phyloP scores from a whole-genome alignment of 2,113 vertebrate genomes.

The Leptobrachium leishanense region DNA sequence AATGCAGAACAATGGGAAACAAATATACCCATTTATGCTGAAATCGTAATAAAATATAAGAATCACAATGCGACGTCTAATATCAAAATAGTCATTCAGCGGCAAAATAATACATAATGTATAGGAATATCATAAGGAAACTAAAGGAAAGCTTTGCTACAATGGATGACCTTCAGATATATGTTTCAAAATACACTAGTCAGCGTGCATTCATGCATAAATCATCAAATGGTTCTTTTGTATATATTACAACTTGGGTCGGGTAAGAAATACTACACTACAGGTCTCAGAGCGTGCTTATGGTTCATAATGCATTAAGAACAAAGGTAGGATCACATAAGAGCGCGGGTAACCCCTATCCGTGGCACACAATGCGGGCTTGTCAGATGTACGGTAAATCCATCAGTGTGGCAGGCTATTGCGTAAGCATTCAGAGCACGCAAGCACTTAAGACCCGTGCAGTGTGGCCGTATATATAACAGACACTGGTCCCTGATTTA shows the following conservation, averaged over 20 bases:
- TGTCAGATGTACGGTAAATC: not conserved
- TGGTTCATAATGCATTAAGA: not conserved
- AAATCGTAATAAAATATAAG: slow-evolving; percentile 22
- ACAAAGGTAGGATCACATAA: not conserved
- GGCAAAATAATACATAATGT: slow-evolving; percentile 24
- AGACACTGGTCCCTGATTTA: not conserved
- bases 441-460: not conserved
- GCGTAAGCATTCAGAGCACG: not conserved
- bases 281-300: not conserved
- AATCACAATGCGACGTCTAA: slow-evolving; percentile 3
- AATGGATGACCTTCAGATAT: slow-evolving; percentile 33
- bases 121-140: slow-evolving; percentile 17
- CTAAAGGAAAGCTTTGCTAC: not conserved
- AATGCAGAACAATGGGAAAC: slow-evolving; percentile 25
- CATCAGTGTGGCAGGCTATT: not conserved
- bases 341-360: not conserved
- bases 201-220: slow-evolving; percentile 1
- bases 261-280: not conserved
- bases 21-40: slow-evolving; percentile 26
- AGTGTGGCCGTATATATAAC: not conserved
- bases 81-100: slow-evolving; percentile 14
- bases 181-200: slow-evolving; percentile 1
- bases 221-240: slow-evolving; percentile 3
- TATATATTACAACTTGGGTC: not conserved
- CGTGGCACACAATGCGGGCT: not conserved